Conservation (phyloP, 1,140 invertebrate genomes). For the Pteromalus puparum region DNA sequence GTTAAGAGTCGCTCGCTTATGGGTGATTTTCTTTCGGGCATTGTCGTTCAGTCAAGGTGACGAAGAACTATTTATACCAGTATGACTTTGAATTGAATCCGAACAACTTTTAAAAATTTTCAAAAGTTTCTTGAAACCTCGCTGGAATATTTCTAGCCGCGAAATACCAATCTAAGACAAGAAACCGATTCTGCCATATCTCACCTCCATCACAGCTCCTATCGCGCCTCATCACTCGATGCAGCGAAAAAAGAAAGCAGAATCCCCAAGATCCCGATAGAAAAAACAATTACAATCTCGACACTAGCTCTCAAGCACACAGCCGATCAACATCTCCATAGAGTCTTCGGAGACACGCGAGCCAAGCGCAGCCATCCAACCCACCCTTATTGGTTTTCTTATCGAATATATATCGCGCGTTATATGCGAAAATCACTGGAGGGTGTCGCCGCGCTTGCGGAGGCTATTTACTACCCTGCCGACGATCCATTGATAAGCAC, state of each 20-base stretch:
- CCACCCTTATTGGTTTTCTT: conserved; percentile 61
- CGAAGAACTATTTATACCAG: too few relatives aligned
- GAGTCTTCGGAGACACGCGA: background rate
- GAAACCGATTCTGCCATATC: background rate
- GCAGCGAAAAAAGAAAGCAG: background rate
- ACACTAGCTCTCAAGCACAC: background rate
- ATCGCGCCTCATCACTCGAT: background rate
- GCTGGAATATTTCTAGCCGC: too few relatives aligned
- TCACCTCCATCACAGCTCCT: background rate
- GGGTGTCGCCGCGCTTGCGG: background rate
- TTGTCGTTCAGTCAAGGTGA: too few relatives aligned
- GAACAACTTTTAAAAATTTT: too few relatives aligned
- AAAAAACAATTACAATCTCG: conserved; percentile 31
- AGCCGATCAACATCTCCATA: background rate
- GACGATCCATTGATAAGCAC: conserved; percentile 71
- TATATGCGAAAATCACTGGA: conserved; percentile 49
- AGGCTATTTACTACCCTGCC: conserved; percentile 18
- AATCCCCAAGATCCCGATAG: background rate
- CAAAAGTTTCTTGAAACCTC: too few relatives aligned
- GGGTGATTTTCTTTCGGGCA: too few relatives aligned
- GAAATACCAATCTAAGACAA: background rate
- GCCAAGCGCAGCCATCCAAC: background rate
- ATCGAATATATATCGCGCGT: conserved; percentile 68
- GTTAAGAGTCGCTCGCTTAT: background rate
- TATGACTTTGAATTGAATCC: too few relatives aligned